Evolutionary conservation across 2,797 vertebrate genomes (phyloP), one percentile per base, ranked within the genome.

Genomic region (Remorina albescens): DNA sequence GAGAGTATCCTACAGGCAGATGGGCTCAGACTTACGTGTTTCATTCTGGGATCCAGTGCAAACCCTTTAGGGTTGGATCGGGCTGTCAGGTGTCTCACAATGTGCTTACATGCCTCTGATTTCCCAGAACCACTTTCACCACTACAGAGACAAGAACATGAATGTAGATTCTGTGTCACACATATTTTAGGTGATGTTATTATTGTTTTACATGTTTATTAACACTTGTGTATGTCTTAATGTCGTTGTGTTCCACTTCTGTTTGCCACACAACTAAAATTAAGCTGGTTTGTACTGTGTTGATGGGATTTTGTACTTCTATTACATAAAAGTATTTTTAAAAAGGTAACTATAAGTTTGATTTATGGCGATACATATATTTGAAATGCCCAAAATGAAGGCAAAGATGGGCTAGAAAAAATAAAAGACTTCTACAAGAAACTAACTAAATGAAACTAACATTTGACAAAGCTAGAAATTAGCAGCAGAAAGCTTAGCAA

Each of bases 111-210:
- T 67, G 96, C 96, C 90, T 97, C 95, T 0, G 95, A 95, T 88
- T 99, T 99, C 57, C 98, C 98, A 67, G 98, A 98, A 67, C 97
- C 97, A 88, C 97, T 96, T 91, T 99, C 97, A 67, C 98, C 98
- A 84, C 98, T 99, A 81, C 2, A 84, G 11, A 71, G 8, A 49
- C 11, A 51, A 19, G 30, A 16, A 83, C 47, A 64, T 15, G 76
- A 54, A 76, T 18, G 4, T 6, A 70, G 41, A 54, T 54, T 44
- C 25, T 42, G 57, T 28, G 8, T 69, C 0, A 18, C 56, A 71
- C 9, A 46, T 59, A 30, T n/a, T 21, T 39, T 13, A 25, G 12
- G 19, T 57, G 23, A 56, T 54, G 47, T 2, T 23, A 16, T 50
- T n/a, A 16, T 50, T 58, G 41, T 36, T 58, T 63, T 11, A 65